Conservation (phyloP, 1,140 invertebrate species). For the Pseudomyrmex concolor region DNA sequence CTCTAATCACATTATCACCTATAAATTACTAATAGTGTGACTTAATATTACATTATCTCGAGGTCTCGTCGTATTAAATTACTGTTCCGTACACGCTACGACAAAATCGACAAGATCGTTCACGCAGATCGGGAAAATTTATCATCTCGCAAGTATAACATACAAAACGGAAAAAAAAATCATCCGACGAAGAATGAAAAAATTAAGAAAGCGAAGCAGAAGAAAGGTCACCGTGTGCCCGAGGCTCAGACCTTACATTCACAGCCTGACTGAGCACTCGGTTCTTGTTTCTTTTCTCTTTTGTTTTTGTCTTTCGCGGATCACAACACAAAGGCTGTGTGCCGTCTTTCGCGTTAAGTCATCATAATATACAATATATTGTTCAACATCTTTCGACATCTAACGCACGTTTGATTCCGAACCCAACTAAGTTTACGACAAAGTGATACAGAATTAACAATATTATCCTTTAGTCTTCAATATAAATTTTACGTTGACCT, state of each 20-base stretch:
- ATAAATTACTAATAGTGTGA: constrained; percentile 83
- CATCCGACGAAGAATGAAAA: constrained; percentile 29
- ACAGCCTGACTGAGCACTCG: constrained; percentile 84
- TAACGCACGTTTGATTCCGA: constrained; percentile 72
- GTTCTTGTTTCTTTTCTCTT: constrained; percentile 14
- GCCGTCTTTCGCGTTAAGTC: constrained; percentile 38
- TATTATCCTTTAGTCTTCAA: constrained; percentile 33
- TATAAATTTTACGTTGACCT: constrained; percentile 37
- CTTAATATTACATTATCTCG: constrained; percentile 77
- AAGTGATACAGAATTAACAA: constrained; percentile 70
- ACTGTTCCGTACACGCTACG: constrained; percentile 50
- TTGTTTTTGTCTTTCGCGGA: background rate
- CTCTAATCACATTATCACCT: constrained; percentile 82
- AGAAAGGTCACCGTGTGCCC: constrained; percentile 71
- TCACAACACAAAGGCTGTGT: constrained; percentile 2
- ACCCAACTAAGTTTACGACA: constrained; percentile 68
- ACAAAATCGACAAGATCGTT: constrained; percentile 57
- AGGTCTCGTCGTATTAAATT: constrained; percentile 77
- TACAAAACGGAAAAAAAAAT: background rate
- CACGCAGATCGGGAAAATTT: constrained; percentile 30
- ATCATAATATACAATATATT: too few species aligned
- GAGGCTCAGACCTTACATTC: constrained; percentile 84
- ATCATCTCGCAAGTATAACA: constrained; percentile 28
- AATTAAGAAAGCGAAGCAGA: constrained; percentile 70
- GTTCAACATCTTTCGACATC: background rate